Percentiles rank a stretch among this genome's conserved stretches.
Conservation (phyloP, 2,797 vertebrate species). For the Propithecus deckenii region DNA sequence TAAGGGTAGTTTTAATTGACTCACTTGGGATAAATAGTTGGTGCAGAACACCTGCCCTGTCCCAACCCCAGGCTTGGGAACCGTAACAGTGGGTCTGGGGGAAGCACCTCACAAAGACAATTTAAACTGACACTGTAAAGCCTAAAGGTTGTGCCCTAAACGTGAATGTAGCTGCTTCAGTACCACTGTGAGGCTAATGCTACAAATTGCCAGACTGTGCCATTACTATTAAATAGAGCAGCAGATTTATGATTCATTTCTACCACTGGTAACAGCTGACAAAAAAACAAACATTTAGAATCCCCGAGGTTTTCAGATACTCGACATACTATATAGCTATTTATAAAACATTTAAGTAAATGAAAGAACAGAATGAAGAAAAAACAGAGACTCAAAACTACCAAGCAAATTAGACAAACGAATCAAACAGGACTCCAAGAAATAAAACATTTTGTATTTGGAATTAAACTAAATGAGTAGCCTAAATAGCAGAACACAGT, state of each 20-base stretch:
- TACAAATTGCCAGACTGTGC: background rate
- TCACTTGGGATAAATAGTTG: background rate
- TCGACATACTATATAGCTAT: background rate
- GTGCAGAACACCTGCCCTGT: background rate
- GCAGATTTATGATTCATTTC: background rate
- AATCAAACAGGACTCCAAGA: background rate
- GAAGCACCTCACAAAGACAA: background rate
- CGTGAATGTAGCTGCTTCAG: background rate
- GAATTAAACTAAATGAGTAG: constrained; percentile 20
- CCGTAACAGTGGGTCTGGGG: background rate
- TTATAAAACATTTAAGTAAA: background rate
- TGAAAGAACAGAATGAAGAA: background rate
- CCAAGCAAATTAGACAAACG: background rate
- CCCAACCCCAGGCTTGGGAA: background rate
- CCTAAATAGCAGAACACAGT: background rate
- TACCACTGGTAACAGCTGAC: background rate
- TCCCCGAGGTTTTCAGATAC: constrained; percentile 24
- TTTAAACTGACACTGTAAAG: background rate
- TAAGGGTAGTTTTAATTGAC: background rate
- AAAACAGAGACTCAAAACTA: background rate
- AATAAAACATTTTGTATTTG: background rate
- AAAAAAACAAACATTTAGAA: background rate
- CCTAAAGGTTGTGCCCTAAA: background rate
- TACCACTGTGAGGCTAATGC: background rate
- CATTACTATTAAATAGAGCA: background rate